Percentiles rank a stretch among this genome's conserved stretches.
These are phyloP conservation scores for Bellardia bayeri DNA, from an alignment of 2,888 invertebrate genomes.

Conservation along the genomic window DNA sequence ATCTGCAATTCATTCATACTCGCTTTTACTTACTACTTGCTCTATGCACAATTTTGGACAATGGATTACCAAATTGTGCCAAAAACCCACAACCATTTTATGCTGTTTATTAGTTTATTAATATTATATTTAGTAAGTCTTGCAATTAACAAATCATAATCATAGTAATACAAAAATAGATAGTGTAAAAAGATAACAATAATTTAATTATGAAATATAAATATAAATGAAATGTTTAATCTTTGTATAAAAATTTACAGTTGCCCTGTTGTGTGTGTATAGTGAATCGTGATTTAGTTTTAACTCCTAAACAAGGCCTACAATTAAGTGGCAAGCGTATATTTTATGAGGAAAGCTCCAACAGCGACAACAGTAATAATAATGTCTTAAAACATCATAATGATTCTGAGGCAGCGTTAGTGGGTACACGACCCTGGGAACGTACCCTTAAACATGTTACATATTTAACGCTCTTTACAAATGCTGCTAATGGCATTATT, in stretches of 20 bases:
- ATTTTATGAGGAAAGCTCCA: conserved; percentile 79
- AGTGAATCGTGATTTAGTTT: conserved; percentile 81
- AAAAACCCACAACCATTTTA: conserved; percentile 39
- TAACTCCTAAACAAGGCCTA: conserved; percentile 81
- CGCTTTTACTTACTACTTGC: background rate
- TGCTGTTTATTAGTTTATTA: conserved; percentile 67
- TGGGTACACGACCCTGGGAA: conserved; percentile 86
- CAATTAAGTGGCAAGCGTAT: conserved; percentile 81
- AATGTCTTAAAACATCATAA: conserved; percentile 21
- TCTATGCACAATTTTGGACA: conserved; percentile 74
- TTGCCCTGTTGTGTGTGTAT: conserved; percentile 74
- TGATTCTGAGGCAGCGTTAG: conserved; percentile 4
- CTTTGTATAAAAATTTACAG: conserved; percentile 70
- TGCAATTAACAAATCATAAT: conserved; percentile 4
- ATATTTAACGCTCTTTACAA: conserved; percentile 86
- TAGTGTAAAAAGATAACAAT: conserved; percentile 38
- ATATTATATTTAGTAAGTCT: conserved; percentile 68
- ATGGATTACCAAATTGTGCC: conserved; percentile 76
- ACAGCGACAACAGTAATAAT: conserved; percentile 38
- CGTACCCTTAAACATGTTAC: conserved; percentile 88
- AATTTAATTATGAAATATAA: conserved; percentile 32
- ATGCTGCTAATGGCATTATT: conserved; percentile 77
- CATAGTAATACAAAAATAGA: conserved; percentile 30
- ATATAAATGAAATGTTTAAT: conserved; percentile 22
- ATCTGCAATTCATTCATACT: background rate